Evolutionary conservation across 2,888 invertebrate genomes (phyloP), one percentile per base, ranked within the genome.

Genomic region (Lochmaea crataegi): DNA sequence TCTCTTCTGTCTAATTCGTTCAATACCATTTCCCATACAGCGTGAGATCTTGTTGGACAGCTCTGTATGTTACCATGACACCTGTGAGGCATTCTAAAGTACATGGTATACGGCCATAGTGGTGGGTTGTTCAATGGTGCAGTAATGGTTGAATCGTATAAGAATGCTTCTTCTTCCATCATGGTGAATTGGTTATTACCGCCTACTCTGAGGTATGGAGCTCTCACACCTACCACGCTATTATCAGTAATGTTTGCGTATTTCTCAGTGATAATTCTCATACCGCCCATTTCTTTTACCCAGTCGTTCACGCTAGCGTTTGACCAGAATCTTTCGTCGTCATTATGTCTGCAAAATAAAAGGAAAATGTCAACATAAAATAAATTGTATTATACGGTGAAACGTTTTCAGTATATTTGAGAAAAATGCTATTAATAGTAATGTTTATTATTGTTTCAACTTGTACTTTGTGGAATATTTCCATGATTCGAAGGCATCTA

Each of bases 81-180:
- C 75, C 94, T 92, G 87, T 96, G 97, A 0, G 97, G 96, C 95
- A 97, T 96, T 83, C 95, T 92, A 91, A 96, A 97, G 90, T 98
- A 97, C 93, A 98, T 94, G 72, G 98, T 98, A 90, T 98, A 98
- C 3, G 98, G 98, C 98, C 98, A 98, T 79, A 96, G 92, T 68
- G 97, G 97, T 22, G 96, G 96, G 85, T 96, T 95, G 79, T 94
- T 94, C 51, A 96, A 89, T 1, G 96, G 95, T 1, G 96, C 96
- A 0, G 96, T 96, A 85, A 98, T 96, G 66, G 97, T 97, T 58
- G 97, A 96, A 87, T 98, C 98, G 85, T 98, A 98, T 63, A 96
- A 88, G 91, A 97, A 97, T 12, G 95, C 95, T 86, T 96, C 95
- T 86, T 97, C 96, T 87, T 96, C 94, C 97, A 98, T 96, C 96